phyloP scores from a whole-genome alignment of 2,888 invertebrate species.

The Adela reaumurella region DNA sequence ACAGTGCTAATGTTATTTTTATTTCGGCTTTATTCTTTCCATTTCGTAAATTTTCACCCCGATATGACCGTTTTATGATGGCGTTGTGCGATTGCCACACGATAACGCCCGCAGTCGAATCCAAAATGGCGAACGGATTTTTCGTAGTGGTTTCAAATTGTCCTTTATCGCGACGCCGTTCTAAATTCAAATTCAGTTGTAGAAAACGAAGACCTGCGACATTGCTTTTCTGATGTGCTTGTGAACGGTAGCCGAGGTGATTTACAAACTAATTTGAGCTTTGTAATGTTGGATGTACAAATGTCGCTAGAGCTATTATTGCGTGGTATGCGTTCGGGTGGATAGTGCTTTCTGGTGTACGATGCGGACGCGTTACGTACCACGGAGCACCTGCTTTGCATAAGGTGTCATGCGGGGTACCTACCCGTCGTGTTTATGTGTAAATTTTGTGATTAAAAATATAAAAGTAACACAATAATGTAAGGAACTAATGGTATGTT shows the following conservation, averaged over 20 bases:
- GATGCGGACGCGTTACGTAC: conserved; percentile 25
- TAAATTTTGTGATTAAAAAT: conserved; percentile 49
- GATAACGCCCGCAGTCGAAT: conserved; percentile 20
- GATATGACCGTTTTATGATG: conserved; percentile 43
- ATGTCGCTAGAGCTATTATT: background rate
- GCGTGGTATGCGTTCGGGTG: background rate
- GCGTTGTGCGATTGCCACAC: conserved; percentile 33
- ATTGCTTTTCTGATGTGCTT: background rate
- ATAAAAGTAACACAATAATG: conserved; percentile 40
- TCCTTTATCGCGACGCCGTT: background rate
- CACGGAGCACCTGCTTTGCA: conserved; percentile 56
- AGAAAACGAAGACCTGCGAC: background rate
- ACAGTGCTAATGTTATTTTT: conserved; percentile 29
- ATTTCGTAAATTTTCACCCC: conserved; percentile 28
- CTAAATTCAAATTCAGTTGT: background rate
- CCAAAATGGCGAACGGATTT: background rate
- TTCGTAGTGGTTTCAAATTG: background rate
- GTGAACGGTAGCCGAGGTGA: background rate
- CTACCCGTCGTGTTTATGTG: conserved; percentile 43
- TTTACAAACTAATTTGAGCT: background rate
- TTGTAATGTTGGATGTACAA: background rate
- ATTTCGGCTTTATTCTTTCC: conserved; percentile 32
- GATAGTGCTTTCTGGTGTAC: too few relatives aligned
- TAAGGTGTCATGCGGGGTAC: conserved; percentile 50
- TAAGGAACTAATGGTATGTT: conserved; percentile 26